Percentiles rank a stretch among this genome's conserved stretches.
phyloP scores from a whole-genome alignment of 2,888 invertebrate genomes.

The Parochlus steinenii region DNA sequence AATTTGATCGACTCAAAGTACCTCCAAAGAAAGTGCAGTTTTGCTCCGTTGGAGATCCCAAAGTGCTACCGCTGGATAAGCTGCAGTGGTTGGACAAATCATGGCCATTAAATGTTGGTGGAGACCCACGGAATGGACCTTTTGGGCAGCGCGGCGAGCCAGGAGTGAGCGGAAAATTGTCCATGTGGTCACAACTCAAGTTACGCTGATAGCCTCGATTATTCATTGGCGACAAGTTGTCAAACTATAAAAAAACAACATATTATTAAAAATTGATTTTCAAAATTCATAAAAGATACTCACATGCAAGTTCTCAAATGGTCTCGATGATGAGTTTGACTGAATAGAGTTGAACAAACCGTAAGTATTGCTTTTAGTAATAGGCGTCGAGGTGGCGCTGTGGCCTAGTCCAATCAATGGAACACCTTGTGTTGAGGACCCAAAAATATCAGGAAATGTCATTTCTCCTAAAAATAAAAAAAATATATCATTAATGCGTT shows the following conservation, averaged over 20 bases:
- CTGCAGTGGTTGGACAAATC: no score
- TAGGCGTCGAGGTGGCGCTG: constrained; percentile 3
- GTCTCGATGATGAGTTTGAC: constrained; percentile 3
- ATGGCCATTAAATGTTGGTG: constrained; percentile 22
- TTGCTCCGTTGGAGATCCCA: no score
- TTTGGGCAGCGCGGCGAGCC: constrained; percentile 28
- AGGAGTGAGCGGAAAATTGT: constrained; percentile 29
- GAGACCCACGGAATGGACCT: constrained; percentile 30
- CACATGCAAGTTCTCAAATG: constrained; percentile 10
- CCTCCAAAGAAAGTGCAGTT: no score
- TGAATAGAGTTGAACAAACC: constrained; percentile 7
- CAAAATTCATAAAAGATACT: neutral
- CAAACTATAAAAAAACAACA: constrained; percentile 22
- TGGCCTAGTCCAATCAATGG: no score
- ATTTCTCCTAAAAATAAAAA: no score
- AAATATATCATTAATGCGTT: no score
- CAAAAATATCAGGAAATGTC: constrained; percentile 5
- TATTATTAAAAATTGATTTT: constrained; percentile 4
- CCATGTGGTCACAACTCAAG: constrained; percentile 29
- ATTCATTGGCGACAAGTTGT: constrained; percentile 31
- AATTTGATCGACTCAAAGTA: constrained; percentile 24
- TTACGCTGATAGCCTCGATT: constrained; percentile 28
- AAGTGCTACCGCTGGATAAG: no score
- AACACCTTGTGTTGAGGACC: no score
- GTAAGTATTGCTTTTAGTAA: neutral